Evolutionary conservation across 2,797 vertebrate genomes (phyloP).

Genomic region (Micromesistius poutassou): DNA sequence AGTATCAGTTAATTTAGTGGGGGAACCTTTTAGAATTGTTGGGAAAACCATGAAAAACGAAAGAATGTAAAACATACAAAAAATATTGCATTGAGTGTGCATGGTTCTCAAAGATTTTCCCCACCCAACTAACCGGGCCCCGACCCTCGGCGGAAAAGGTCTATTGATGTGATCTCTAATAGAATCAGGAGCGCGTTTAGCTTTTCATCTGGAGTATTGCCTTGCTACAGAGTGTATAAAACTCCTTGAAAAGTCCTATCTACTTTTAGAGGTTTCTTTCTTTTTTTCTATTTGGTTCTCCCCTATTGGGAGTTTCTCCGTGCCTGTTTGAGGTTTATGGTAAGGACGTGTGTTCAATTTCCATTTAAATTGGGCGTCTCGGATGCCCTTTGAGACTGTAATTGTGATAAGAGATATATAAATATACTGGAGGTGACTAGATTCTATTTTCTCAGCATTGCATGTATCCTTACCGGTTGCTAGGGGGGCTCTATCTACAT

Average conservation of each 20-base stretch:
- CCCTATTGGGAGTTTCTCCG: neutral
- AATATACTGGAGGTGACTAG: neutral
- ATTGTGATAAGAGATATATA: neutral
- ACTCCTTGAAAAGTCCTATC: neutral
- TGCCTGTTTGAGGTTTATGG: neutral
- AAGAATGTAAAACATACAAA: neutral
- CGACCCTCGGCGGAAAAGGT: neutral
- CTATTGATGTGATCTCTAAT: neutral
- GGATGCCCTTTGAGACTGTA: constrained; percentile 1
- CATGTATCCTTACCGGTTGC: neutral
- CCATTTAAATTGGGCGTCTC: neutral
- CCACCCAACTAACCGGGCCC: neutral
- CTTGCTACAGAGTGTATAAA: neutral
- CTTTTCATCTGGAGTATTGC: neutral
- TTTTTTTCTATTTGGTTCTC: neutral
- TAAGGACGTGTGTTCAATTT: neutral
- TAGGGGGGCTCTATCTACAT: neutral
- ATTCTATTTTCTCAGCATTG: neutral
- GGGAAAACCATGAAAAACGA: neutral
- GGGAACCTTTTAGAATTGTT: too few species aligned
- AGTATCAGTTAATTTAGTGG: too few species aligned
- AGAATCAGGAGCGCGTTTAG: neutral
- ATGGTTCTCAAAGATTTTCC: neutral
- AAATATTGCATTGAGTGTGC: neutral
- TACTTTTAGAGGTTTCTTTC: neutral